A percentile compares a stretch with the other conserved stretches of the same genome.
Evolutionary conservation across 2,113 vertebrate species (phyloP).

Genomic region (Zosterops lateralis): DNA sequence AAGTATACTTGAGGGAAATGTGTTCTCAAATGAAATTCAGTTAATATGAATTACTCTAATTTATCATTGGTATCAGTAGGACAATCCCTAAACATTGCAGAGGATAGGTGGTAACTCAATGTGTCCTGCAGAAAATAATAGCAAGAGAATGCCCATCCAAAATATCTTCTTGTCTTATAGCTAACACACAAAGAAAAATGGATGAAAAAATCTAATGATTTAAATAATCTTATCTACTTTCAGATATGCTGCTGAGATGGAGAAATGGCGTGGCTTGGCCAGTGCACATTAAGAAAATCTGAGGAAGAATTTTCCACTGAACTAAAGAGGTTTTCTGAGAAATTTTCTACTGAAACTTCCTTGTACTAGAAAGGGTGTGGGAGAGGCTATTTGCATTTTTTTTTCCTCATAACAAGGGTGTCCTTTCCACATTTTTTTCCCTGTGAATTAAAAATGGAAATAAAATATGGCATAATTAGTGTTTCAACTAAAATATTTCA

Average conservation of each 20-base stretch:
- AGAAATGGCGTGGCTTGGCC: neutral
- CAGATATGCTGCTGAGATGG: neutral
- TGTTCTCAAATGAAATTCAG: neutral
- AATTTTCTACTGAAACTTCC: neutral
- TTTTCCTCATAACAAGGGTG: rapidly evolving
- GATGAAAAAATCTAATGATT: neutral
- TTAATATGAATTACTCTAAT: neutral
- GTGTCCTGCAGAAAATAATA: neutral
- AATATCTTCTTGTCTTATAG: neutral
- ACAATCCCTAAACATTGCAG: neutral
- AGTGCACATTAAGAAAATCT: neutral
- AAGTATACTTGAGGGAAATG: neutral
- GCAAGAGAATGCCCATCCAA: neutral
- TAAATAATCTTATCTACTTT: neutral
- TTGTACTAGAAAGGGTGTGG: neutral
- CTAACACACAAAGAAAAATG: neutral
- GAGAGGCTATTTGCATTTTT: neutral
- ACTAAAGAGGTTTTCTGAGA: neutral
- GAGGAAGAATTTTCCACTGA: neutral
- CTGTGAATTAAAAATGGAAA: neutral
- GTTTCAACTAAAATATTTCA: neutral
- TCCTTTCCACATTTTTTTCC: neutral
- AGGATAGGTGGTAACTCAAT: neutral
- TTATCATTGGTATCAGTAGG: neutral
- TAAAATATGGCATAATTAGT: neutral